Base-by-base conservation (phyloP, 1,140 invertebrate genomes). In the Lordiphosa mommai region DNA sequence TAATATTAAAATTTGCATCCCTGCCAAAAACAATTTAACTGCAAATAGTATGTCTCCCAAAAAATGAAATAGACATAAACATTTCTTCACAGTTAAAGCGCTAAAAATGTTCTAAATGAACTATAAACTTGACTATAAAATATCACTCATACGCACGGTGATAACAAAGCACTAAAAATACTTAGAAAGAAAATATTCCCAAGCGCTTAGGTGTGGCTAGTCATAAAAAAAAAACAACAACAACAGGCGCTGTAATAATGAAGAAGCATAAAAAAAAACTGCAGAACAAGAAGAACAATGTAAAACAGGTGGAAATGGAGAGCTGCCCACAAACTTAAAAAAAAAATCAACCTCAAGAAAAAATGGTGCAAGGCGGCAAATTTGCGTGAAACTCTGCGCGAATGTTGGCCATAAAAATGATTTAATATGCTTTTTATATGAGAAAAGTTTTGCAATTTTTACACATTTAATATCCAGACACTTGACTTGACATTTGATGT, bases 371-470 rank as follows among this genome's bases (percentile, higher is more conserved):
- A 49, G 16, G 16, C 46, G 13, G 32, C 46, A 49, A 49, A 49
- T 34, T 34, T 49, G 32, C 30, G 14, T 47, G 27, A 13, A 36
- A 43, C 40, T 43, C 40, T 13, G 2, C 9, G 29, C 0, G 44
- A 58, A 68, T 60, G 46, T 41, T 52, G 47, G 33, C 64, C 65
- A 69, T 69, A 69, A 69, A 68, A 69, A 68, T 69, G 65, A 69
- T 69, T 69, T 69, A 69, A 69, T 69, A 69, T 44, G 65, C 64
- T 61, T 69, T 69, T 69, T 69, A 68, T 69, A 69, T 69, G 65
- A 69, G 65, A 69, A 69, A 69, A 69, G 64, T 69, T 69, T 69
- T 59, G 65, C 65, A 69, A 69, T 68, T 69, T 68, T 69, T 69
- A 56, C 65, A 69, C 65, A 69, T 69, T 69, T 58, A 67, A 67